Percentiles rank a stretch among this genome's conserved stretches.
Conservation (phyloP, 1,140 invertebrate genomes). For the Phymorhynchus buccinoides region DNA sequence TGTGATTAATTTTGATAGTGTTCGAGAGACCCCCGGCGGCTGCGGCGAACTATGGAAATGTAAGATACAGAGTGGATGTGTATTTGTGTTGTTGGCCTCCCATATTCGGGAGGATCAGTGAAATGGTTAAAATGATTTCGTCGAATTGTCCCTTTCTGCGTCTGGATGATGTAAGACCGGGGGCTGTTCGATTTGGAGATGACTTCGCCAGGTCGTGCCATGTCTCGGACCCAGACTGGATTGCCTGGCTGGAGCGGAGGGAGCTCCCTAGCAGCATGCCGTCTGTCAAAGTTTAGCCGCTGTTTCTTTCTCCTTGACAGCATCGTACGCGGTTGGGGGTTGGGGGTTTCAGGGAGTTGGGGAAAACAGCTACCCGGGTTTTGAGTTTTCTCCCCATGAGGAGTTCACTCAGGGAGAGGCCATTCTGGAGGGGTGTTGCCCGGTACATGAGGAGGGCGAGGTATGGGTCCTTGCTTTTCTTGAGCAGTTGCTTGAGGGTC, state of each 20-base stretch:
- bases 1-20: no score
- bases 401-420: conserved; percentile 42
- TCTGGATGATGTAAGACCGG: conserved; percentile 6
- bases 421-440: conserved; percentile 42
- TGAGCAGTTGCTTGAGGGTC: conserved; percentile 48
- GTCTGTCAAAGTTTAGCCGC: background rate
- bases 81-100: no score
- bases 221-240: conserved; percentile 27
- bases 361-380: conserved; percentile 24
- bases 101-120: no score
- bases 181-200: background rate
- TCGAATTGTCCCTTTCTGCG: no score
- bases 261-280: conserved; percentile 13
- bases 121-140: no score
- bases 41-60: no score
- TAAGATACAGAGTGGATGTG: no score
- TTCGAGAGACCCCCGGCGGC: no score
- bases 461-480: conserved; percentile 49
- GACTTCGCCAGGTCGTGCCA: background rate
- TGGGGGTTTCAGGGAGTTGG: conserved; percentile 9
- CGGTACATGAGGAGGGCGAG: conserved; percentile 41
- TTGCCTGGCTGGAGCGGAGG: conserved; percentile 16
- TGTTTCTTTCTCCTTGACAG: background rate
- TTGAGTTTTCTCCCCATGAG: conserved; percentile 48
- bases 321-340: background rate